Percentiles rank a stretch among this genome's conserved stretches.
Evolutionary conservation across 2,888 invertebrate species (phyloP).

Genomic region (Diachrysia chrysitis): DNA sequence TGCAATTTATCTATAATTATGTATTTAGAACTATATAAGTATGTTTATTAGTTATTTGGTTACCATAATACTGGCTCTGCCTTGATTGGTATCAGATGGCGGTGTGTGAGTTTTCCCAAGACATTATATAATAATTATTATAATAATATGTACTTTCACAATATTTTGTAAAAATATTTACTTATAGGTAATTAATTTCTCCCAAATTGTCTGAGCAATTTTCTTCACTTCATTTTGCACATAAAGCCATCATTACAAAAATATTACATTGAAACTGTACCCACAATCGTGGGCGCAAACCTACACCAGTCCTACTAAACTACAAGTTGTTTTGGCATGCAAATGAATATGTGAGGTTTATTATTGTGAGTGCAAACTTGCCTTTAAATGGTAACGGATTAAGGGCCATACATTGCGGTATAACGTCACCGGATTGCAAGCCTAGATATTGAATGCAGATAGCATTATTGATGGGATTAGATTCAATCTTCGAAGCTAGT

Average conservation of each 20-base stretch:
- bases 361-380: constrained; percentile 38
- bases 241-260: not conserved
- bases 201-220: not conserved
- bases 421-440: constrained; percentile 24
- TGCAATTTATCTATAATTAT: no score
- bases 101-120: no score
- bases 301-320: constrained; percentile 30
- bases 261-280: constrained; percentile 10
- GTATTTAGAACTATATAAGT: no score
- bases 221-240: not conserved
- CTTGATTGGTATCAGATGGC: no score
- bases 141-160: no score
- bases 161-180: no score
- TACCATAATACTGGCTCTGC: no score
- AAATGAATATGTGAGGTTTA: constrained; percentile 51
- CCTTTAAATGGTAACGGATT: constrained; percentile 47
- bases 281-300: constrained; percentile 29
- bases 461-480: constrained; percentile 38
- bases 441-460: constrained; percentile 38
- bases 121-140: no score
- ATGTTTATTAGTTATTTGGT: no score
- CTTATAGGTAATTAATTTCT: no score
- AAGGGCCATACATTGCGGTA: constrained; percentile 33
- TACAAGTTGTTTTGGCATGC: constrained; percentile 21
- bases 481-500: constrained; percentile 37